Evolutionary conservation across 2,888 invertebrate species (phyloP).

Genomic region (Hermaeophaga mercurialis): DNA sequence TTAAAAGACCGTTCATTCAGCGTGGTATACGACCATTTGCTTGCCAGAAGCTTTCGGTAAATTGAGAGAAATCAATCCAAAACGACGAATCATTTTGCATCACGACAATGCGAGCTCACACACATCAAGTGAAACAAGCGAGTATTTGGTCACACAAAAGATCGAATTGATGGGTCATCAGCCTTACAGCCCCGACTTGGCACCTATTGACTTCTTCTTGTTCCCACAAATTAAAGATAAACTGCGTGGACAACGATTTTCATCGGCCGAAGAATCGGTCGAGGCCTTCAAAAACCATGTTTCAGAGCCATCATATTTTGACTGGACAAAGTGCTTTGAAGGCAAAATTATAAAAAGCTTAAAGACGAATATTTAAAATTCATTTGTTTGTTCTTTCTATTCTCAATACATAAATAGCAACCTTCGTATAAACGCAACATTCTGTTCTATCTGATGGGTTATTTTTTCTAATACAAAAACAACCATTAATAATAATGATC

Average conservation of each 20-base stretch:
- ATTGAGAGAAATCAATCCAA: not conserved
- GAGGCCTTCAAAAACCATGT: not conserved
- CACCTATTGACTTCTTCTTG: not conserved
- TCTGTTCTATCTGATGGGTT: no score
- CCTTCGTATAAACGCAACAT: no score
- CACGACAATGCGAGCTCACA: not conserved
- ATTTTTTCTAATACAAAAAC: no score
- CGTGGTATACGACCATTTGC: not conserved
- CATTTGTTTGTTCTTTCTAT: no score
- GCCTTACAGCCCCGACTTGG: not conserved
- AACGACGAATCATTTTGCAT: no score
- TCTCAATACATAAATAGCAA: no score
- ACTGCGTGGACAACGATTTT: not conserved
- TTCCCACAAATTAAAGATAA: not conserved
- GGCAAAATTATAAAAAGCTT: no score
- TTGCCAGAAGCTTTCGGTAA: not conserved
- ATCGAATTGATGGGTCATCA: not conserved
- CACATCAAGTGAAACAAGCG: not conserved
- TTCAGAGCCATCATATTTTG: no score
- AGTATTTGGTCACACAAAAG: no score
- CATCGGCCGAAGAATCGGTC: not conserved
- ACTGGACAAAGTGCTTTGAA: not conserved
- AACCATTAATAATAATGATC: no score
- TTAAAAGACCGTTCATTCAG: not conserved
- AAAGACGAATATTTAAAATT: no score